Base-by-base conservation (phyloP, 2,797 vertebrate species). In the Buphagus erythrorhynchus region DNA sequence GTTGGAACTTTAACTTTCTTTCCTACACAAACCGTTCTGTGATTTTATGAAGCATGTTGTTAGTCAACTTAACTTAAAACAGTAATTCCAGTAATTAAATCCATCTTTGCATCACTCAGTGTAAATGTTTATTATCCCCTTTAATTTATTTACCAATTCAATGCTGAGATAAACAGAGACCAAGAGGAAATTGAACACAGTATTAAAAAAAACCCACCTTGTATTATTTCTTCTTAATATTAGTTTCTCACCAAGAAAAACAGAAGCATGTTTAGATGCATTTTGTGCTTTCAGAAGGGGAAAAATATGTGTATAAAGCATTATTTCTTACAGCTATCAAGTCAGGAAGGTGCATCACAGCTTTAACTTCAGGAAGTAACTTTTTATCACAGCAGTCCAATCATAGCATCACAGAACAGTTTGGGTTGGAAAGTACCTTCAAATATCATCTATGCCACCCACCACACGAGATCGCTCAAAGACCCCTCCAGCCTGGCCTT, bases 361-460 rank as follows among this genome's bases (percentile, higher is more conserved):
- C 38, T 91, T 95, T 76, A 93, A 90, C 58, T 88, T 68, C 35
- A 48, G 35, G 38, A 81, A 92, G 86, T 35, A 40, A 92, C 26
- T 69, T 55, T 91, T 2, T 85, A 59, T 29, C 38, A 95, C 86
- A 95, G 52, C 77, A 54, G 22, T 75, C 46, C 57, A 35, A 21
- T 36, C 42, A 55, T 0, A 43, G 43, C 38, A 59, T 43, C 24
- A 59, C 22, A 62, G 13, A 57, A 48, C 3, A 35, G 22, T 49
- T 0, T 42, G 48, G 22, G 13, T 11, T 74, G 26, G 43, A 81
- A 36, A 9, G 13, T 16, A 71, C 26, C 31, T 61, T 61, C 14
- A 76, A 61, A 65, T 31, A 40, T 10, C 29, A 46, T 3, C 18
- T 38, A 42, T 16, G 10, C 16, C 16, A 79, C 54, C 5, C 43